Evolutionary conservation across 2,797 vertebrate species (phyloP).

Genomic region (Darevskia mixta): DNA sequence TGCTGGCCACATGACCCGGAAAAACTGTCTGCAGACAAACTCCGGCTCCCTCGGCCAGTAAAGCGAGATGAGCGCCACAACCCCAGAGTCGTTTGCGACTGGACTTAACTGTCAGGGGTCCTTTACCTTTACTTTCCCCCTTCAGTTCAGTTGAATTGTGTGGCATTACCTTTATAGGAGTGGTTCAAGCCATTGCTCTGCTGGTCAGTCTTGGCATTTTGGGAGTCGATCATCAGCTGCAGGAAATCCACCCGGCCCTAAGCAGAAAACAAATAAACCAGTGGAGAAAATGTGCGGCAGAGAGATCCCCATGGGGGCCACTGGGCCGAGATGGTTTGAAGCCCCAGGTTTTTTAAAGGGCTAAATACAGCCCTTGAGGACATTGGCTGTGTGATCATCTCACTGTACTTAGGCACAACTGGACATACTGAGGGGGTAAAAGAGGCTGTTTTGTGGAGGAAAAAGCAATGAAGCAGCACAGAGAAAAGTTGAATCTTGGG

Average conservation of each 20-base stretch:
- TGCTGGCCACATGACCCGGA: too few relatives aligned
- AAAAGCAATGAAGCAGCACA: not conserved
- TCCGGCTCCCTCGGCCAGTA: too few relatives aligned
- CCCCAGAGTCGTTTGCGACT: too few relatives aligned
- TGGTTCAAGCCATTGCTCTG: accelerated
- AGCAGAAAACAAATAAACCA: conserved; percentile 6
- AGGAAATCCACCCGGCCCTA: conserved; percentile 75
- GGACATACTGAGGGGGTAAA: not conserved
- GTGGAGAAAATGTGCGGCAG: too few relatives aligned
- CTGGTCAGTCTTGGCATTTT: not conserved
- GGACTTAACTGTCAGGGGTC: too few relatives aligned
- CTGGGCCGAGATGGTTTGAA: not conserved
- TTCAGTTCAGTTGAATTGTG: not conserved
- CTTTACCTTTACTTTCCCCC: not conserved
- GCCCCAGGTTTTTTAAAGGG: not conserved
- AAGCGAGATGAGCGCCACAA: too few relatives aligned
- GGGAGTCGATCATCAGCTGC: conserved; percentile 72
- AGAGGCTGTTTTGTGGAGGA: not conserved
- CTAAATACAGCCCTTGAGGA: not conserved
- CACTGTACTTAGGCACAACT: not conserved
- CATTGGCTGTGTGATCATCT: not conserved
- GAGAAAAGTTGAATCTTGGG: not conserved
- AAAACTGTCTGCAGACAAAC: too few relatives aligned
- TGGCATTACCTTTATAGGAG: conserved; percentile 38
- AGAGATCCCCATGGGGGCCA: not conserved